Percentiles rank a stretch among this genome's conserved stretches.
phyloP scores from a whole-genome alignment of 2,888 invertebrate genomes.

The Acronicta psi region DNA sequence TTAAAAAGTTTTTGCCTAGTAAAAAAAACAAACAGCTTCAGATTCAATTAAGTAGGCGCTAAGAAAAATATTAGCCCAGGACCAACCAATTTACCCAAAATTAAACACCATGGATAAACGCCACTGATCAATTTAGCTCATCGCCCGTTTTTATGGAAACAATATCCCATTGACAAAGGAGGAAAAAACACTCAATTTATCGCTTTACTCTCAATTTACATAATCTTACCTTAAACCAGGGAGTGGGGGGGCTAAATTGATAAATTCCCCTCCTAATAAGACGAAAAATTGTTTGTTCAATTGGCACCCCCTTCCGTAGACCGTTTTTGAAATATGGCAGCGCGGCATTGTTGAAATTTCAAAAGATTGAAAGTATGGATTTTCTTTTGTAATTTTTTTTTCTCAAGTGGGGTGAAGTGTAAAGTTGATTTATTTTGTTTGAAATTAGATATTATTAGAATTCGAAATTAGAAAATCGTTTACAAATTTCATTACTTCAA shows the following conservation, averaged over 20 bases:
- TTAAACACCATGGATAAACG: conserved; percentile 41
- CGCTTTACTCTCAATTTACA: conserved; percentile 73
- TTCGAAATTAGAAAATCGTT: conserved; percentile 19
- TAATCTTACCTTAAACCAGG: conserved; percentile 70
- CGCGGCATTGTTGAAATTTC: conserved; percentile 59
- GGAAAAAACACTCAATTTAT: conserved; percentile 62
- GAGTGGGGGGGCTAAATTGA: conserved; percentile 60
- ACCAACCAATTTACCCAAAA: conserved; percentile 13
- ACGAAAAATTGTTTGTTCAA: conserved; percentile 72
- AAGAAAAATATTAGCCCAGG: neutral
- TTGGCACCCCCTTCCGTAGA: conserved; percentile 43
- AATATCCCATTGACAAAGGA: conserved; percentile 44
- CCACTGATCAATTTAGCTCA: conserved; percentile 20
- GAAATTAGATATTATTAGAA: conserved; percentile 45
- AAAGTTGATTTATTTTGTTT: conserved; percentile 47
- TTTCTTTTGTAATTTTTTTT: conserved; percentile 39
- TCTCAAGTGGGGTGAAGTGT: conserved; percentile 37
- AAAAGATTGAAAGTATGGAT: conserved; percentile 54
- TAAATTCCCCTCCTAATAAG: conserved; percentile 71
- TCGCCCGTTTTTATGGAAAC: conserved; percentile 41
- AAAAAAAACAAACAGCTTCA: neutral
- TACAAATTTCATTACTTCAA: conserved; percentile 18
- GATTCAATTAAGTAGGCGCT: neutral
- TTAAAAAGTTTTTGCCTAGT: neutral
- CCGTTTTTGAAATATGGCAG: conserved; percentile 68